Evolutionary conservation across 2,888 invertebrate genomes (phyloP).

Genomic region (Lepeophtheirus nordmannii): DNA sequence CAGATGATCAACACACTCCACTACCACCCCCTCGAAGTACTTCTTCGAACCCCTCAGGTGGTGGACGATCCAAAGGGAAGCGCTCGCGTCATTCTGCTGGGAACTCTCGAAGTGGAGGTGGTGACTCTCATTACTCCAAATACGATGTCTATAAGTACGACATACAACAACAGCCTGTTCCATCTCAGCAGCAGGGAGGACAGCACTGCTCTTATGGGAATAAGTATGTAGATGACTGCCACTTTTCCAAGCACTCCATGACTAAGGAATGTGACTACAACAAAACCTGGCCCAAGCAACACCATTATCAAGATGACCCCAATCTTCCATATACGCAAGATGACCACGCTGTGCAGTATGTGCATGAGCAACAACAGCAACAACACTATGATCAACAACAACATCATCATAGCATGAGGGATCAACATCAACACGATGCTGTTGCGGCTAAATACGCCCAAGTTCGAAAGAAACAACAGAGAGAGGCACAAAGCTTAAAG

Average conservation of each 20-base stretch:
- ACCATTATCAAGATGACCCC: constrained; percentile 8
- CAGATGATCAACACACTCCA: constrained; percentile 9
- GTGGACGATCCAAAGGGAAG: constrained; percentile 4
- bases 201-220: constrained; percentile 5
- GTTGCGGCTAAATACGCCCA: not conserved
- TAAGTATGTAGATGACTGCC: constrained; percentile 23
- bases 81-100: constrained; percentile 10
- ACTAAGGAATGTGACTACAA: constrained; percentile 15
- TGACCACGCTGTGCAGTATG: constrained; percentile 18
- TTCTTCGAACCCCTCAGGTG: not conserved
- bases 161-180: not conserved
- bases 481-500: not conserved
- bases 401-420: not conserved
- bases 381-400: not conserved
- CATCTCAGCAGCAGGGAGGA: not conserved
- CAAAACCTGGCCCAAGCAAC: constrained; percentile 23
- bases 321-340: constrained; percentile 2
- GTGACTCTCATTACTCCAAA: constrained; percentile 16
- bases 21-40: constrained; percentile 13
- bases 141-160: constrained; percentile 11
- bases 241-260: constrained; percentile 8
- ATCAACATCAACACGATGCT: not conserved
- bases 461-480: constrained; percentile 4
- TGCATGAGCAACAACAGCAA: constrained; percentile 19
- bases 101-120: not conserved